A percentile compares a stretch with the other conserved stretches of the same genome.
Evolutionary conservation across 2,888 invertebrate genomes (phyloP).

Genomic region (Stenodera caucasica): DNA sequence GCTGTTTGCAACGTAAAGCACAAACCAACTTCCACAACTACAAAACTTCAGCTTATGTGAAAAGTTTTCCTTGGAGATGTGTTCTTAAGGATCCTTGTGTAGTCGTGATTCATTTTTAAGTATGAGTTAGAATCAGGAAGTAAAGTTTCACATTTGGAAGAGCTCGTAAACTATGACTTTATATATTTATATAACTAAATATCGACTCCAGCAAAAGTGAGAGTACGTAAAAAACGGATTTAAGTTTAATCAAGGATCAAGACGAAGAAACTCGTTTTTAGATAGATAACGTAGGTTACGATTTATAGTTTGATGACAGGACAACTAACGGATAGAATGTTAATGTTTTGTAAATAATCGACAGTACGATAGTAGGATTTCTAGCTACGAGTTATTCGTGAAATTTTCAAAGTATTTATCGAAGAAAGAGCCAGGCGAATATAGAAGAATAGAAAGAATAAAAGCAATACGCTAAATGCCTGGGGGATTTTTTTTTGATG

Average conservation of each 20-base stretch:
- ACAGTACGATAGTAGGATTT: not conserved
- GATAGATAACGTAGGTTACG: constrained; percentile 14
- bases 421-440: not conserved
- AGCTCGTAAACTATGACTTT: not conserved
- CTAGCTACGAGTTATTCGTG: constrained; percentile 18
- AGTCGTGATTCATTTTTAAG: constrained; percentile 35
- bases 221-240: no score
- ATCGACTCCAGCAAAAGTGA: no score
- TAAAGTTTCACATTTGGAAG: not conserved
- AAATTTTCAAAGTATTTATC: not conserved
- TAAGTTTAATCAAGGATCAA: constrained; percentile 30
- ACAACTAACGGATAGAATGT: constrained; percentile 2
- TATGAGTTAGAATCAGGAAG: constrained; percentile 24
- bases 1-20: constrained; percentile 12
- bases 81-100: constrained; percentile 29
- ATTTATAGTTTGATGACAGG: not conserved
- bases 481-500: constrained; percentile 28
- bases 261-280: constrained; percentile 27
- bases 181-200: no score
- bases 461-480: constrained; percentile 33
- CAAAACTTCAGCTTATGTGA: constrained; percentile 23
- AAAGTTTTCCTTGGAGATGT: constrained; percentile 29
- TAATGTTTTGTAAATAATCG: constrained; percentile 12
- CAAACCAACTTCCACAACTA: constrained; percentile 7
- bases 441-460: not conserved